Base-by-base conservation (phyloP, 2,797 vertebrate genomes). In the Enteromius fasciolatus region DNA sequence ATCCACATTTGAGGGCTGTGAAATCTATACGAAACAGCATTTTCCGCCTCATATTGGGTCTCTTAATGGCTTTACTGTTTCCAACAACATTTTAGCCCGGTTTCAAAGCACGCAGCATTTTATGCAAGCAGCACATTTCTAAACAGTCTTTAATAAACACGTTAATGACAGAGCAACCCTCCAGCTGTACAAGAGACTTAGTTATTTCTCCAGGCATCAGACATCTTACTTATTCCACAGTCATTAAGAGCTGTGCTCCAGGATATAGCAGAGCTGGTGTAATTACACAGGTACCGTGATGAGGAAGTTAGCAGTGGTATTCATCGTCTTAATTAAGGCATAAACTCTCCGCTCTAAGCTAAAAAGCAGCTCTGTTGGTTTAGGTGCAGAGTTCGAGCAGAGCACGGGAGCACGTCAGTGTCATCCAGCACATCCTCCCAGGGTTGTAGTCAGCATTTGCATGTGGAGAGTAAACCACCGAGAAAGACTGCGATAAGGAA, bases 301-400 rank as follows among this genome's bases (percentile, higher is more conserved):
- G 83, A 81, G 82, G 82, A 82, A 83, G 84, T 83, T 82, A 76
- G 84, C 85, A 48, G 81, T 78, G 75, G 82, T 86, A 73, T 87
- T 87, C 84, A 85, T 87, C 83, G 81, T 87, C 86, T 80, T 87
- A 88, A 89, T 90, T 86, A 89, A 89, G 84, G 84, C 85, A 85
- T 86, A 89, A 87, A 86, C 77, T 80, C 82, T 81, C 76, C 61
- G 81, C 85, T 89, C 81, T 14, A 44, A 84, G 80, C 84, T 78
- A 84, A 87, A 36, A 88, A 82, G 72, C 66, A 78, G 61, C 72
- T 61, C 74, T 80, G 82, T 83, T 84, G 85, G 79, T 77, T 84
- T 78, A 81, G 84, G 70, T 63, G 50, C 61, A 11, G 79, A 52
- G 66, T 75, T 80, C 48, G 57, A 81, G 76, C 76, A 79, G 67